phyloP scores from a whole-genome alignment of 1,140 invertebrate genomes.

The Trichonephila inaurata region DNA sequence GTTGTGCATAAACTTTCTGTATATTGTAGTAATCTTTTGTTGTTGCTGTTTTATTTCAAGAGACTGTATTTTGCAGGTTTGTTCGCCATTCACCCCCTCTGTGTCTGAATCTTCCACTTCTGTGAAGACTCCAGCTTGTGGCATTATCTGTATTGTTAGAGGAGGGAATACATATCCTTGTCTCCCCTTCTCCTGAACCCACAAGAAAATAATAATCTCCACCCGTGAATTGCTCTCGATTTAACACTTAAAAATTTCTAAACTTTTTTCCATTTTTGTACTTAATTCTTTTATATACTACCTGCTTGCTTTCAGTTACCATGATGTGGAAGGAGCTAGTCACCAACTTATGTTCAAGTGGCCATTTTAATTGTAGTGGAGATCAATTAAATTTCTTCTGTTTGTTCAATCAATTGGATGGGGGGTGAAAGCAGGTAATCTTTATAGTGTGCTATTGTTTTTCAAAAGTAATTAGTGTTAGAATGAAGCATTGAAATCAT shows the following conservation, averaged over 20 bases:
- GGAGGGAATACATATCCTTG: constrained; percentile 43
- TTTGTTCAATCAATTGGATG: constrained; percentile 58
- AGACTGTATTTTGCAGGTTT: constrained; percentile 45
- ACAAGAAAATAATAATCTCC: constrained; percentile 57
- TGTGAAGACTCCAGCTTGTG: constrained; percentile 75
- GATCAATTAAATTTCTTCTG: constrained; percentile 51
- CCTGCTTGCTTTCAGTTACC: constrained; percentile 63
- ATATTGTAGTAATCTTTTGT: too few species aligned
- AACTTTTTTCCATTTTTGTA: constrained; percentile 73
- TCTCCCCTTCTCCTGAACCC: constrained; percentile 40
- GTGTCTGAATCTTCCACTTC: constrained; percentile 68
- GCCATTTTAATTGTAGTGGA: constrained; percentile 52
- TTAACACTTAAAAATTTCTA: constrained; percentile 56
- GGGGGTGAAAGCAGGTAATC: constrained; percentile 72
- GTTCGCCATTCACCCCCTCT: constrained; percentile 73
- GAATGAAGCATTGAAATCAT: constrained; percentile 71
- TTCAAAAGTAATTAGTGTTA: constrained; percentile 76
- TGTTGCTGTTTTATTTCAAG: too few species aligned
- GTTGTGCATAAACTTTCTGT: too few species aligned
- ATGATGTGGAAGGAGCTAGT: constrained; percentile 58
- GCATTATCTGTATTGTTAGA: constrained; percentile 66
- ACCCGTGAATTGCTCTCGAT: constrained; percentile 48
- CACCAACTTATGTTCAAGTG: constrained; percentile 66
- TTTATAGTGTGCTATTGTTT: constrained; percentile 74
- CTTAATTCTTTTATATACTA: constrained; percentile 73